Conservation (phyloP, 2,113 vertebrate genomes). For the Cisticola juncidis region DNA sequence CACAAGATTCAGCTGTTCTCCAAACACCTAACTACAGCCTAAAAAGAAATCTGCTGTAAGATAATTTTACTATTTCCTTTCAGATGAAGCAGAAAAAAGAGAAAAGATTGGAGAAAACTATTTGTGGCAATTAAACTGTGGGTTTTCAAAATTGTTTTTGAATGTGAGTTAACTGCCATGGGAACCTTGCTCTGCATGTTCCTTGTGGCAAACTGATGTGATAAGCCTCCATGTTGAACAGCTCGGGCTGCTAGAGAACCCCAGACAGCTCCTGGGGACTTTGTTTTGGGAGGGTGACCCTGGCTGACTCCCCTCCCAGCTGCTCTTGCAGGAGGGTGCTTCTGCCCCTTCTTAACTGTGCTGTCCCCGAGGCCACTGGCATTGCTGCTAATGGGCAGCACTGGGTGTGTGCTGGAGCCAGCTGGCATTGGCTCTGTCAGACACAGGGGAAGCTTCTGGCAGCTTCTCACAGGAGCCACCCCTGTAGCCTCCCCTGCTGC, state of each 20-base stretch:
- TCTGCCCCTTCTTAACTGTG: not conserved
- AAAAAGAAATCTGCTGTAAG: not conserved
- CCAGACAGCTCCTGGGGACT: not conserved
- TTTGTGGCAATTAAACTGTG: not conserved
- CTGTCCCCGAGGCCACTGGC: not conserved
- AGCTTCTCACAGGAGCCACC: not conserved
- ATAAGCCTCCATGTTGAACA: not conserved
- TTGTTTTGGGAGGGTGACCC: not conserved
- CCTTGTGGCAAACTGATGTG: not conserved
- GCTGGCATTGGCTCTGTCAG: not conserved
- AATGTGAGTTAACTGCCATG: not conserved
- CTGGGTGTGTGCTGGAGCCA: not conserved
- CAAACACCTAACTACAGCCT: not conserved
- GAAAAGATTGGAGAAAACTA: not conserved
- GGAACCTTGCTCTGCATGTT: not conserved
- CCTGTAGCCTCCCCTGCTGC: not conserved
- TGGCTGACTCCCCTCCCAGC: not conserved
- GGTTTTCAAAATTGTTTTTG: constrained; percentile 6
- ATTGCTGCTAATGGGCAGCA: not conserved
- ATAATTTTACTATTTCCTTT: not conserved
- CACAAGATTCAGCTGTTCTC: not conserved
- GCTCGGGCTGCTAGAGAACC: not conserved
- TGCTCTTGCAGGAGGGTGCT: not conserved
- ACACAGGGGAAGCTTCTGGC: not conserved
- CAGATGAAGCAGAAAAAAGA: not conserved